Percentiles rank a stretch among this genome's conserved stretches.
Evolutionary conservation across 2,797 vertebrate species (phyloP).

Genomic region (Diplodus sargus): DNA sequence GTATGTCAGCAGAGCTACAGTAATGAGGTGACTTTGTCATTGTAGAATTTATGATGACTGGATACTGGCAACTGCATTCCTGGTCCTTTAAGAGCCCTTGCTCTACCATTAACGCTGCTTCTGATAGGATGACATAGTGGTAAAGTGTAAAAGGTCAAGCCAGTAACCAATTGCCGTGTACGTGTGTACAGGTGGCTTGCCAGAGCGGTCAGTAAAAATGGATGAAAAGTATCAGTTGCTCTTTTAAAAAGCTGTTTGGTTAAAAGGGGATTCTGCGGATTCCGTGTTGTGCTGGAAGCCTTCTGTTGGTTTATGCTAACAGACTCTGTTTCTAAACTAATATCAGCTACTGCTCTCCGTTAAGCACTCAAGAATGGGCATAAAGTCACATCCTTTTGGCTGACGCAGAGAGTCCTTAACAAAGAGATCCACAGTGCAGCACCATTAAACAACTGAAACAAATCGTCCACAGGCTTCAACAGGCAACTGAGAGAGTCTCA

Average conservation of each 20-base stretch:
- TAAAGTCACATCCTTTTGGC: too few relatives aligned
- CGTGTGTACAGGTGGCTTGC: background rate
- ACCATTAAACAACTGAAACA: too few relatives aligned
- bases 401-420: too few relatives aligned
- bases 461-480: too few relatives aligned
- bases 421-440: too few relatives aligned
- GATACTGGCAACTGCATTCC: background rate
- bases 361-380: too few relatives aligned
- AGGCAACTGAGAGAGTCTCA: too few relatives aligned
- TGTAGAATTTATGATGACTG: slow-evolving; percentile 10
- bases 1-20: slow-evolving; percentile 23
- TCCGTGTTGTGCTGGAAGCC: too few relatives aligned
- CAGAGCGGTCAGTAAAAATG: background rate
- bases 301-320: too few relatives aligned
- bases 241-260: background rate
- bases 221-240: background rate
- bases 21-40: slow-evolving; percentile 29
- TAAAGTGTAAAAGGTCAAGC: background rate
- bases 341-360: too few relatives aligned
- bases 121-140: background rate
- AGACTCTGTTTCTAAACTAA: too few relatives aligned
- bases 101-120: background rate
- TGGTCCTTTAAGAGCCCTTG: slow-evolving; percentile 5
- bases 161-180: background rate
- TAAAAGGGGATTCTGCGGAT: too few relatives aligned